Conservation (phyloP, 2,888 invertebrate species). For the Tenthredo notha region DNA sequence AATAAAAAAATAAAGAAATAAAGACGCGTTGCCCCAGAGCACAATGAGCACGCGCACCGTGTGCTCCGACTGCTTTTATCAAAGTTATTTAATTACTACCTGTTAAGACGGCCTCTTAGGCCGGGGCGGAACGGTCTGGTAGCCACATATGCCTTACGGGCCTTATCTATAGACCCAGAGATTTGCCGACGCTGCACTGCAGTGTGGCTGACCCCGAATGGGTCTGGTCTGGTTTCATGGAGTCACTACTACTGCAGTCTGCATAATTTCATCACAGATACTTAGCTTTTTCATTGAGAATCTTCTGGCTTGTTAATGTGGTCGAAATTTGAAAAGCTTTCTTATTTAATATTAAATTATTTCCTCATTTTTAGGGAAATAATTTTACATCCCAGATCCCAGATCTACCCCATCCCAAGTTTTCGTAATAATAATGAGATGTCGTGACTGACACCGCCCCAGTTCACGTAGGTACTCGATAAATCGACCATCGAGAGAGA, state of each 20-base stretch:
- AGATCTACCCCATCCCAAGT: neutral
- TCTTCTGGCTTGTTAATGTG: too few species aligned
- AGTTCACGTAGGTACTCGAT: slow-evolving; percentile 62
- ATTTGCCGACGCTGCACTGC: slow-evolving; percentile 23
- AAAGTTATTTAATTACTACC: slow-evolving; percentile 59
- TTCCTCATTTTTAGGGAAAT: too few species aligned
- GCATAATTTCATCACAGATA: too few species aligned
- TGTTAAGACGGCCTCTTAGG: slow-evolving; percentile 33
- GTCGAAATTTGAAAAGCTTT: too few species aligned
- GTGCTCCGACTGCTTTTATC: slow-evolving; percentile 52
- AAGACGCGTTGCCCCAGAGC: neutral
- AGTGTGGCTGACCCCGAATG: neutral
- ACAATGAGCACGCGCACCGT: slow-evolving; percentile 33
- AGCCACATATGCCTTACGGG: slow-evolving; percentile 8
- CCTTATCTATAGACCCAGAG: slow-evolving; percentile 34
- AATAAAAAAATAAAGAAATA: slow-evolving; percentile 3
- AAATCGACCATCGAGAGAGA: neutral
- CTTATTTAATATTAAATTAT: too few species aligned
- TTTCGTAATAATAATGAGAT: slow-evolving; percentile 61
- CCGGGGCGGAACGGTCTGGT: slow-evolving; percentile 31
- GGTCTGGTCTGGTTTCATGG: neutral
- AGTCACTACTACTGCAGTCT: neutral
- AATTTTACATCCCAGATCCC: too few species aligned
- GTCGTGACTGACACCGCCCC: slow-evolving; percentile 78
- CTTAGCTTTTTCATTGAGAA: too few species aligned